Conservation (phyloP, 2,113 vertebrate genomes). For the Dicerorhinus sumatrensis region DNA sequence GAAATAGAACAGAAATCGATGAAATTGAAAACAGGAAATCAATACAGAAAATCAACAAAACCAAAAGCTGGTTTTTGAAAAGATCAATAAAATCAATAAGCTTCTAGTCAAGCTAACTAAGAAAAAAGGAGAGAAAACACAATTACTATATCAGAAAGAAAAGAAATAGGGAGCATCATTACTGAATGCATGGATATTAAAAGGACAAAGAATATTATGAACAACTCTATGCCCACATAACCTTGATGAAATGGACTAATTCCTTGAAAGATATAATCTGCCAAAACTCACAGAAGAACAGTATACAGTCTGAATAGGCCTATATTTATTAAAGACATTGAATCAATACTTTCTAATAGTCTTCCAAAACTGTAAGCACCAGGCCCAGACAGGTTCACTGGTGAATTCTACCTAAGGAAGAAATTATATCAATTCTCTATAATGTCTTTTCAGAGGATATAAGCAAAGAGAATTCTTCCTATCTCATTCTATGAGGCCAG, state of each 20-base stretch:
- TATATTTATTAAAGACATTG: not conserved
- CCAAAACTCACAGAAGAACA: not conserved
- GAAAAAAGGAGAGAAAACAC: not conserved
- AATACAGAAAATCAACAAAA: not conserved
- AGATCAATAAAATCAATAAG: not conserved
- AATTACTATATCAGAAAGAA: not conserved
- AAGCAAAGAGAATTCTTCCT: not conserved
- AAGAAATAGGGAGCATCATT: not conserved
- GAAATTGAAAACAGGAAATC: not conserved
- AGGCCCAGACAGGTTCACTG: not conserved
- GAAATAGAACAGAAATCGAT: not conserved
- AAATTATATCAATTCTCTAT: not conserved
- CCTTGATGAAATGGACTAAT: not conserved
- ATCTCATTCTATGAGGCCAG: not conserved
- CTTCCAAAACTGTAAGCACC: not conserved
- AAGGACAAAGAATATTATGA: not conserved
- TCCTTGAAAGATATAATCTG: not conserved
- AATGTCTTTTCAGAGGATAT: not conserved
- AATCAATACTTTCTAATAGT: not conserved
- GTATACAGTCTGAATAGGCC: not conserved
- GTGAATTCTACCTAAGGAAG: not conserved
- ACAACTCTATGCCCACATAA: not conserved
- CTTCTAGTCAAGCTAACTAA: not conserved
- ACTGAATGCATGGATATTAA: not conserved
- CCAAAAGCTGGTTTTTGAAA: not conserved